A percentile compares a stretch with the other conserved stretches of the same genome.
Evolutionary conservation across 2,113 vertebrate species (phyloP).

Genomic region (Takifugu bimaculatus): DNA sequence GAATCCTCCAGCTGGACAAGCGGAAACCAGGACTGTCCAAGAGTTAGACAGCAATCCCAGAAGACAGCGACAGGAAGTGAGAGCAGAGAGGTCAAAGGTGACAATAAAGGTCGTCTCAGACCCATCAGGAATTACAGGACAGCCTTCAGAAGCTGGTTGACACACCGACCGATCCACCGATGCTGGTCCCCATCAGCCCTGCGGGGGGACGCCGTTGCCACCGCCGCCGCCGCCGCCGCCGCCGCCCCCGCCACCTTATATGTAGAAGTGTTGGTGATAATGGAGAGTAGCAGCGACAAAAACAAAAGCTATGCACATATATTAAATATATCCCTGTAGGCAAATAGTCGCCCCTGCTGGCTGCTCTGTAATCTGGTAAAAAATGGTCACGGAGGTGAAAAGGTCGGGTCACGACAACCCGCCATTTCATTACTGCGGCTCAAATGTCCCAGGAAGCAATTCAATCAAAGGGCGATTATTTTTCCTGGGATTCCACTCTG

Average conservation of each 20-base stretch:
- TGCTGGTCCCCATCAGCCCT: conserved; percentile 21
- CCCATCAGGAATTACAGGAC: too few species aligned
- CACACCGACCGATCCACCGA: not conserved
- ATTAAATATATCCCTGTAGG: conserved; percentile 64
- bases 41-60: too few species aligned
- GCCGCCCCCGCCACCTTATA: conserved; percentile 44
- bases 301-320: conserved; percentile 52
- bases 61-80: too few species aligned
- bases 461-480: conserved; percentile 71
- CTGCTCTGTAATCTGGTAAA: conserved; percentile 67
- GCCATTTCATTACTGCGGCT: conserved; percentile 73
- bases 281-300: conserved; percentile 65
- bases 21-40: too few species aligned
- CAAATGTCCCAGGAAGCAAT: conserved; percentile 66
- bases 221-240: too few species aligned
- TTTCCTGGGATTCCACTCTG: conserved; percentile 60
- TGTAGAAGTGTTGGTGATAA: conserved; percentile 54
- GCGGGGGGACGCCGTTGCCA: conserved; percentile 22
- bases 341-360: conserved; percentile 64
- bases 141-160: too few species aligned
- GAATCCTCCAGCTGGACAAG: too few species aligned
- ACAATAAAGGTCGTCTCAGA: too few species aligned
- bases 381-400: conserved; percentile 47
- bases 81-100: too few species aligned
- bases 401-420: conserved; percentile 65